Evolutionary conservation across 2,113 vertebrate genomes (phyloP), one percentile per base, ranked within the genome.

Genomic region (Camelus bactrianus): DNA sequence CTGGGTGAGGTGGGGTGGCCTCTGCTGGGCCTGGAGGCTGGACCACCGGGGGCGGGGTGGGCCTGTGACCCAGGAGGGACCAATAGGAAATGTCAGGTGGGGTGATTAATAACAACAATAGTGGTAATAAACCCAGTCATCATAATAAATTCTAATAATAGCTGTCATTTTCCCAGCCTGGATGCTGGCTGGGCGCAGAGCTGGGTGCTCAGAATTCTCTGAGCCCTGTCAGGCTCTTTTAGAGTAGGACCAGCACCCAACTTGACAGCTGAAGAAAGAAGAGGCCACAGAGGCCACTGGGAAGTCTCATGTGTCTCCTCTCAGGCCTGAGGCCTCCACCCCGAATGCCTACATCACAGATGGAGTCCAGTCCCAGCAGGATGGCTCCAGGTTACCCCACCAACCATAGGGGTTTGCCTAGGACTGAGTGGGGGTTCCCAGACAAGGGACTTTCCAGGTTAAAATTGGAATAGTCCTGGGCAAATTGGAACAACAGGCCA

Each of bases 1-100:
- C 30, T 5, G 0, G 19, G 1, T 0, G 1, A 60, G 19, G 13
- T 22, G 3, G 20, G 46, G 19, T 0, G 3, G 13, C n/a, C 19
- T 42, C 28, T 35, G 2, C 32, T 13, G 70, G 56, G 13, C 8
- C 20, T 4, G 26, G 22, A 69, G 7, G 16, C 54, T 13, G 6
- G 11, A 46, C 19, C 13, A 42, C 35, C 32, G 46, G 32, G 30
- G 19, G 1, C 1, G 1, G 5, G n/a, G 10, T 76, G 10, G 64
- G 20, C 28, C 42, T 58, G 70, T 35, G 38, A 24, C 35, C 60
- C 24, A 50, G 32, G 69, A 20, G 24, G 65, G 20, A 67, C 38
- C 1, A 4, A 48, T 35, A 76, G 79, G 79, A 92, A 89, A 38
- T 81, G 3, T 60, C 50, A 46, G 32, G 42, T 22, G 24, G 5